These are phyloP conservation scores for Nomada goodeniana DNA, from an alignment of 2,888 invertebrate genomes.

Conservation along the genomic window DNA sequence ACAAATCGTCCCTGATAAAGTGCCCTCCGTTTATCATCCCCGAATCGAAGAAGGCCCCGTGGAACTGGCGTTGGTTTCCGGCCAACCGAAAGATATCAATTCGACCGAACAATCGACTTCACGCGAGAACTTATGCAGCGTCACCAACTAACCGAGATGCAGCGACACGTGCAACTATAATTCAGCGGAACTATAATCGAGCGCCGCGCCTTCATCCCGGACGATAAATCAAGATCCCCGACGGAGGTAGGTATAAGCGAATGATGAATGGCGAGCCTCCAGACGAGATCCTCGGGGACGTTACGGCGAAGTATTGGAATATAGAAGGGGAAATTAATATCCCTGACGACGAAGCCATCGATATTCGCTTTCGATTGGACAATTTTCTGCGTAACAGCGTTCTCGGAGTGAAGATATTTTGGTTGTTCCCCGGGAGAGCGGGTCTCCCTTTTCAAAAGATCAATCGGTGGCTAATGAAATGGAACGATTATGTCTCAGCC, in stretches of 20 bases:
- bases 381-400: no score
- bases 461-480: no score
- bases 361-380: background rate
- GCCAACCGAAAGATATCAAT: constrained; percentile 27
- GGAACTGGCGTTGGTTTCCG: background rate
- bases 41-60: background rate
- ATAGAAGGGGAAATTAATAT: background rate
- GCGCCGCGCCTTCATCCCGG: constrained; percentile 43
- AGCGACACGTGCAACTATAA: constrained; percentile 64
- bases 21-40: background rate
- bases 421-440: no score
- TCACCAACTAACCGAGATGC: constrained; percentile 36
- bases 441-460: no score
- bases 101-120: constrained; percentile 11
- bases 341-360: background rate
- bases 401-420: no score
- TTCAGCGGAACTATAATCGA: constrained; percentile 42
- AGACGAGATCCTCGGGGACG: background rate
- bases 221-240: constrained; percentile 47
- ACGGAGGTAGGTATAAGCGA: constrained; percentile 26
- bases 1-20: background rate
- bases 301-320: constrained; percentile 9
- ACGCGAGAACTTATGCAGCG: constrained; percentile 24
- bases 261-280: constrained; percentile 44
- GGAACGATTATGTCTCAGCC: no score